These are phyloP conservation scores for Fratercula arctica DNA, from an alignment of 2,797 vertebrate genomes.

Conservation along the genomic window DNA sequence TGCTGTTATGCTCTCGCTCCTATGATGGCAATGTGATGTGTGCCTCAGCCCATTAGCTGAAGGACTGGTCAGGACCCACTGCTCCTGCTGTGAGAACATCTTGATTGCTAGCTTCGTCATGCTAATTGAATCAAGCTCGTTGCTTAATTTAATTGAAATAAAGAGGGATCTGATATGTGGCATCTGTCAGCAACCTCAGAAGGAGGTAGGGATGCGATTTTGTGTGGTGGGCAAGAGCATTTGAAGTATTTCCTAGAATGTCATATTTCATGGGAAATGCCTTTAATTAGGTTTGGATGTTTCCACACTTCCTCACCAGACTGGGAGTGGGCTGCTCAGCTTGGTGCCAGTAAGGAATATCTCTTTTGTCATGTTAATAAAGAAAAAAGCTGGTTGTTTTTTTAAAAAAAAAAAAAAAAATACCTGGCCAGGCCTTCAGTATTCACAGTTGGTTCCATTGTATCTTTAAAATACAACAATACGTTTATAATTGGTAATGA, in stretches of 20 bases:
- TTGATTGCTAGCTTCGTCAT: neutral
- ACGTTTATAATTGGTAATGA: neutral
- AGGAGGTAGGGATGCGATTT: neutral
- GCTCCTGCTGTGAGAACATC: constrained; percentile 8
- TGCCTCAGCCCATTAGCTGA: neutral
- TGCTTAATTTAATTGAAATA: constrained; percentile 10
- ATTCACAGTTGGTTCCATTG: neutral
- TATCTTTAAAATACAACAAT: neutral
- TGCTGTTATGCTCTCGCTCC: neutral
- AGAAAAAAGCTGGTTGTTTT: neutral
- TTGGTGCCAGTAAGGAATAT: neutral
- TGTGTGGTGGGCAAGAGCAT: neutral
- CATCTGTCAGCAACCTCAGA: constrained; percentile 7
- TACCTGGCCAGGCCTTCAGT: neutral
- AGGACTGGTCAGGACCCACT: neutral
- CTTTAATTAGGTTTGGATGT: neutral
- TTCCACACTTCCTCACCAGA: neutral
- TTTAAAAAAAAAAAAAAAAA: neutral
- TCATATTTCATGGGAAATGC: neutral
- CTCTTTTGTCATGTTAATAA: neutral
- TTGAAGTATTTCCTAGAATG: neutral
- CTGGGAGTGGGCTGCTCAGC: neutral
- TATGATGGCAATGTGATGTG: neutral
- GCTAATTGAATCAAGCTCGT: neutral
- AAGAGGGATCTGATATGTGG: neutral